These are phyloP conservation scores for Pherbina coryleti DNA, from an alignment of 2,888 invertebrate species.

Conservation along the genomic window DNA sequence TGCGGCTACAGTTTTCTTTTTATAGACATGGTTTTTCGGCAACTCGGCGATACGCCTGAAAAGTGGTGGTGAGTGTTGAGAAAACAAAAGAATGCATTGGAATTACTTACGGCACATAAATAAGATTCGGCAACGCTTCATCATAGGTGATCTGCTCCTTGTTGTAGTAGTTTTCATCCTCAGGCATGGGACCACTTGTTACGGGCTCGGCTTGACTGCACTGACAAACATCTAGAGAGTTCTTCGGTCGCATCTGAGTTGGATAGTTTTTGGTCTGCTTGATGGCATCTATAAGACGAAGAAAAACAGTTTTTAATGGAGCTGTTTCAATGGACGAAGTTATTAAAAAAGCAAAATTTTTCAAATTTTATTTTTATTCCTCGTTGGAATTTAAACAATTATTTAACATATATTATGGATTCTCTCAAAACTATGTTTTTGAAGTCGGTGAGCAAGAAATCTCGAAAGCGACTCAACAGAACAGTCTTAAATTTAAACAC, in stretches of 20 bases:
- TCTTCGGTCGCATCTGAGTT: neutral
- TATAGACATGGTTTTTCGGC: neutral
- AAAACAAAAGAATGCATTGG: no score
- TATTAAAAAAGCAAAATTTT: no score
- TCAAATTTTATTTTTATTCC: no score
- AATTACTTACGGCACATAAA: conserved; percentile 60
- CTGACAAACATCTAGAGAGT: conserved; percentile 46
- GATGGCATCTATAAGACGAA: neutral
- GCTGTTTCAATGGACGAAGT: no score
- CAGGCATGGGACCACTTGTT: conserved; percentile 57
- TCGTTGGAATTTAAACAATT: no score
- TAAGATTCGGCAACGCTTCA: conserved; percentile 57
- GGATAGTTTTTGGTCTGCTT: neutral
- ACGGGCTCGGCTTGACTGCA: conserved; percentile 46
- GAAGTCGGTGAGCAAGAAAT: no score
- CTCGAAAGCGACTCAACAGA: no score
- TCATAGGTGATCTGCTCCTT: conserved; percentile 56
- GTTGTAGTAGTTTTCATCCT: conserved; percentile 59
- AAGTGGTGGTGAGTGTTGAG: neutral
- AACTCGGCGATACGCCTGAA: neutral
- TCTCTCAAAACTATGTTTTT: no score
- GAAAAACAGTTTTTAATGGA: no score
- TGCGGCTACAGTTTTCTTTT: neutral
- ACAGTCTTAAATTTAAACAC: no score
- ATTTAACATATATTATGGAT: no score